A percentile compares a stretch with the other conserved stretches of the same genome.
These are phyloP conservation scores for Gobius niger DNA, from an alignment of 2,113 vertebrate genomes.

Conservation along the genomic window DNA sequence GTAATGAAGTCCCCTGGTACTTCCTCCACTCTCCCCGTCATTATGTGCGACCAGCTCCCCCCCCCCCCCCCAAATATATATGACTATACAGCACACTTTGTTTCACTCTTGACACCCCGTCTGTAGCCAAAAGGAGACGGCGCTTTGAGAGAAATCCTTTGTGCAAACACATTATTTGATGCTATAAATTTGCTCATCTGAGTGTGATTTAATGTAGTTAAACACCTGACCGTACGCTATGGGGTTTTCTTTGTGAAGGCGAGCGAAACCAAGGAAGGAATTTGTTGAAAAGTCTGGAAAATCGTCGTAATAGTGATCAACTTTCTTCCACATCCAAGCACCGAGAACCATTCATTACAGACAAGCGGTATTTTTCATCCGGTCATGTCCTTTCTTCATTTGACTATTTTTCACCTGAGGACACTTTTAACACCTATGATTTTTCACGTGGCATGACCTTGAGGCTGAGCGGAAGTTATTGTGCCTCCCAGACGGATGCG, in stretches of 20 bases:
- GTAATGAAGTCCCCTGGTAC: constrained; percentile 77
- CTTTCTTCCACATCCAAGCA: background rate
- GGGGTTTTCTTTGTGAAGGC: background rate
- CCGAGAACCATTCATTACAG: constrained; percentile 6
- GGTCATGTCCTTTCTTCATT: constrained; percentile 53
- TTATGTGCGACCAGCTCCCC: constrained; percentile 61
- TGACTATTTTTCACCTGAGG: constrained; percentile 73
- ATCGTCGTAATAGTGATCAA: too few species aligned
- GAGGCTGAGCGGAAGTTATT: constrained; percentile 47
- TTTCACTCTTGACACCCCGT: constrained; percentile 30
- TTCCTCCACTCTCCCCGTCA: constrained; percentile 55
- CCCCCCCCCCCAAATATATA: constrained; percentile 32
- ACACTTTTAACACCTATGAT: constrained; percentile 62
- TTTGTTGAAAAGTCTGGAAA: too few species aligned
- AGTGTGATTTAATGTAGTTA: too few species aligned
- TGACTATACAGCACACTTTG: constrained; percentile 43
- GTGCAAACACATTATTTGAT: background rate
- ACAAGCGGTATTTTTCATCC: constrained; percentile 44
- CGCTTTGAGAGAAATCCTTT: constrained; percentile 14
- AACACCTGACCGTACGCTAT: too few species aligned
- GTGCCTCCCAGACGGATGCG: constrained; percentile 65
- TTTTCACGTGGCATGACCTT: constrained; percentile 75
- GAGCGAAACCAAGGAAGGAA: too few species aligned
- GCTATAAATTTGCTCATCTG: too few species aligned
- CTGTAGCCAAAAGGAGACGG: constrained; percentile 26